Conservation (phyloP, 2,797 vertebrate species). For the Dermochelys coriacea region DNA sequence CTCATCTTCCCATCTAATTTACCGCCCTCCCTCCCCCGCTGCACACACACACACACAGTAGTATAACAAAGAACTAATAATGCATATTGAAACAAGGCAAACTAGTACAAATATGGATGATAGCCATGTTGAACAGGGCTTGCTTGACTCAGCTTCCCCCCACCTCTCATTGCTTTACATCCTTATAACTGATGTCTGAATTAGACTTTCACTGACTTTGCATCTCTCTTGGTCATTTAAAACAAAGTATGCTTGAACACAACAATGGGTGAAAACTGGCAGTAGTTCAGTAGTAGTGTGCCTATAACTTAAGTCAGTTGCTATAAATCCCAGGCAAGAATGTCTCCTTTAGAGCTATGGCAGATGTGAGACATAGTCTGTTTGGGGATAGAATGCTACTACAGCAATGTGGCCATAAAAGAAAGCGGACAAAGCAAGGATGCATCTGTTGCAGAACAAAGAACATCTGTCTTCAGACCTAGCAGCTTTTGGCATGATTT, state of each 20-base stretch:
- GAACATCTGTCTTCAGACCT: conserved; percentile 64
- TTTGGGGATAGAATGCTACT: conserved; percentile 25
- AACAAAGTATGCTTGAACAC: background rate
- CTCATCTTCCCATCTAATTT: background rate
- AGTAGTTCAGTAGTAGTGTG: background rate
- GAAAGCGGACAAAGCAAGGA: conserved; percentile 67
- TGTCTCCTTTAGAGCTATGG: background rate
- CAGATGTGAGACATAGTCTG: conserved; percentile 58
- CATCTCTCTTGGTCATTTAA: background rate
- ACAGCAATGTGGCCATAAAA: conserved; percentile 6
- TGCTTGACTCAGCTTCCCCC: conserved; percentile 48
- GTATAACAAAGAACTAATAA: accelerated
- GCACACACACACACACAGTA: accelerated
- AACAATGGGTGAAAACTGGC: background rate
- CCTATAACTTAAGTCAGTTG: background rate
- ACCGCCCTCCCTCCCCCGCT: accelerated
- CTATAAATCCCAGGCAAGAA: background rate
- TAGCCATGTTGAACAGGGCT: background rate
- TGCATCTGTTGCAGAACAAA: conserved; percentile 69
- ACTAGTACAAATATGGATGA: background rate
- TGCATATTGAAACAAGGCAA: background rate
- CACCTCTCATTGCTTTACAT: background rate
- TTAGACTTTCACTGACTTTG: accelerated
- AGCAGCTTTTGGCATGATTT: conserved; percentile 34
- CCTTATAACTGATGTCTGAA: background rate